A percentile compares a stretch with the other conserved stretches of the same genome.
These are phyloP conservation scores for Chaetodon auriga DNA, from an alignment of 2,113 vertebrate species.

Conservation along the genomic window DNA sequence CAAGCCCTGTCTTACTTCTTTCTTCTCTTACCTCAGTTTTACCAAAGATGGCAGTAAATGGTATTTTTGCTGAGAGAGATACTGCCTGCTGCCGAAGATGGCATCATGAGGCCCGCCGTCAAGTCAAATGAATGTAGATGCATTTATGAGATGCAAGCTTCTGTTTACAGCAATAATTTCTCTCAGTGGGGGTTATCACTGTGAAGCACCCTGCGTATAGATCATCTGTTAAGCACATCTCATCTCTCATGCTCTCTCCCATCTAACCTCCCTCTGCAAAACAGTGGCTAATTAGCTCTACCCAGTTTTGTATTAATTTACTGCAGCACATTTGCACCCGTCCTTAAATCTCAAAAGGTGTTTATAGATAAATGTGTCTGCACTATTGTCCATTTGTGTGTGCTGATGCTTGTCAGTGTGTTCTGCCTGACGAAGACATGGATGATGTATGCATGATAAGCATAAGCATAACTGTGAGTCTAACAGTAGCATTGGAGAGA, in stretches of 20 bases:
- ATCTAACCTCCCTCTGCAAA: constrained; percentile 43
- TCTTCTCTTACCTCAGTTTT: constrained; percentile 30
- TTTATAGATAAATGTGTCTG: constrained; percentile 53
- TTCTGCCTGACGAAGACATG: constrained; percentile 48
- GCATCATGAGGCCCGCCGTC: constrained; percentile 52
- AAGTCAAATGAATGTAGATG: constrained; percentile 81
- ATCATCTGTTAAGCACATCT: constrained; percentile 79
- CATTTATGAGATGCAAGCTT: constrained; percentile 80
- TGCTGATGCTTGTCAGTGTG: constrained; percentile 40
- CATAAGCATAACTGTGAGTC: constrained; percentile 58
- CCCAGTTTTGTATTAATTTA: constrained; percentile 60
- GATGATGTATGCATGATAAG: constrained; percentile 59
- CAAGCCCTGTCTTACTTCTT: constrained; percentile 25
- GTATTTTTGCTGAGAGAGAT: constrained; percentile 59
- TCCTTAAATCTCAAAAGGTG: constrained; percentile 55
- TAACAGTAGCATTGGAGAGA: constrained; percentile 37
- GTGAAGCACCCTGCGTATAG: constrained; percentile 64
- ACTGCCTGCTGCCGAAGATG: constrained; percentile 54
- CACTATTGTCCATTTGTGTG: constrained; percentile 49
- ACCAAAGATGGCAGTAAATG: constrained; percentile 34
- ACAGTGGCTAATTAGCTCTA: constrained; percentile 69
- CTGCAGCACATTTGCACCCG: constrained; percentile 11
- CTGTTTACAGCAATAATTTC: constrained; percentile 79
- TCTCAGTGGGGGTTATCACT: constrained; percentile 67
- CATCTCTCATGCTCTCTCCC: constrained; percentile 59